Conservation (phyloP, 2,888 invertebrate genomes). For the Sphinx pinastri region DNA sequence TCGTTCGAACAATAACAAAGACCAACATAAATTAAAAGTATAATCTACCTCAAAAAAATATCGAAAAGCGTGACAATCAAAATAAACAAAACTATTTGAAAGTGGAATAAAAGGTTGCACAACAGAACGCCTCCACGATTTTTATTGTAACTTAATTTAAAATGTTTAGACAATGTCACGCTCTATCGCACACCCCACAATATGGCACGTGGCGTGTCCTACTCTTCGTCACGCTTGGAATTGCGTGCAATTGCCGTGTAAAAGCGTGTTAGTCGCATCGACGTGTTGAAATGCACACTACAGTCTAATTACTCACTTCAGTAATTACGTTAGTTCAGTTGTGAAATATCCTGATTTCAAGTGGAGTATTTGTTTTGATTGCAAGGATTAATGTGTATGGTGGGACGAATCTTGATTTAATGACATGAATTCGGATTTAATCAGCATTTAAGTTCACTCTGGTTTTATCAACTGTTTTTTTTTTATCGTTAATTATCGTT, state of each 20-base stretch:
- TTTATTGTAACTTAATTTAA: constrained; percentile 13
- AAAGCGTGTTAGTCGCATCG: constrained; percentile 41
- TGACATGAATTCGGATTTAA: too few species aligned
- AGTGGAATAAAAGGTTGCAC: background rate
- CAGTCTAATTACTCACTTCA: constrained; percentile 30
- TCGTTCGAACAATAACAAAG: too few species aligned
- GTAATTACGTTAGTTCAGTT: background rate
- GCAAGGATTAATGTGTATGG: too few species aligned
- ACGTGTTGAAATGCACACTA: constrained; percentile 8
- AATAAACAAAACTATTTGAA: constrained; percentile 2
- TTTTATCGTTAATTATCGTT: background rate
- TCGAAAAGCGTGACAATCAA: background rate
- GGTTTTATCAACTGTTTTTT: background rate
- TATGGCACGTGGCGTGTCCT: constrained; percentile 44
- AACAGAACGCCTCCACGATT: background rate
- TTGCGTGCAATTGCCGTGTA: constrained; percentile 67
- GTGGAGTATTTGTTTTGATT: too few species aligned
- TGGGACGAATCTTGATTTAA: too few species aligned
- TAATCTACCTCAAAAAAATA: background rate
- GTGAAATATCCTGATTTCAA: background rate
- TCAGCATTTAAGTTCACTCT: background rate
- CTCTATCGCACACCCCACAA: constrained; percentile 32
- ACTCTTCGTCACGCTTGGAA: constrained; percentile 63
- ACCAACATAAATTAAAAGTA: too few species aligned
- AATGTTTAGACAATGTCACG: constrained; percentile 30